These are phyloP conservation scores for Pachyrhynchus sulphureomaculatus DNA, from an alignment of 1,140 invertebrate species.

Conservation along the genomic window DNA sequence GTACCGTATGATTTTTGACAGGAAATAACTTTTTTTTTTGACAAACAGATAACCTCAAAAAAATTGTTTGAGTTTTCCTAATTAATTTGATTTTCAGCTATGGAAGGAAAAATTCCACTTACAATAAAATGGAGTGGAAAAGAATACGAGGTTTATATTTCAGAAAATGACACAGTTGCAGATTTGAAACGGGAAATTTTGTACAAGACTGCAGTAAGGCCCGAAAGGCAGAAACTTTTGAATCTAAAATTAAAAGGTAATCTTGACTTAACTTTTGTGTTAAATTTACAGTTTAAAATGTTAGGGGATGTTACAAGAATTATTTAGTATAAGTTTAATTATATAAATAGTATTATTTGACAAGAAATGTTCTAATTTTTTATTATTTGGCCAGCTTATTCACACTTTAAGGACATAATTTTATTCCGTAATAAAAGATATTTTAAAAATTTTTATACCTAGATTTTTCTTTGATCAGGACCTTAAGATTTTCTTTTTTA, in stretches of 20 bases:
- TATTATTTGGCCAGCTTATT: no score
- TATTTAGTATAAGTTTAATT: no score
- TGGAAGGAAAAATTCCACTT: conserved; percentile 50
- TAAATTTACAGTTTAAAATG: background rate
- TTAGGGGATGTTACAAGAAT: no score
- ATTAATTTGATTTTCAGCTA: conserved; percentile 10
- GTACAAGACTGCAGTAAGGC: conserved; percentile 78
- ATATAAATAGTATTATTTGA: no score
- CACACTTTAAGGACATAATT: no score
- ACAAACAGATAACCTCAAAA: background rate
- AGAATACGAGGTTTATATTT: conserved; percentile 75
- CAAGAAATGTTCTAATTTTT: no score
- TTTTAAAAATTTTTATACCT: no score
- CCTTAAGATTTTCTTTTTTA: no score
- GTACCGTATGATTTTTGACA: background rate
- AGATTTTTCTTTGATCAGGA: no score
- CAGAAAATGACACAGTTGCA: conserved; percentile 70
- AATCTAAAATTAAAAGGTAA: conserved; percentile 90
- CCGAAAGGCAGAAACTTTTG: conserved; percentile 88
- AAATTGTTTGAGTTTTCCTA: background rate
- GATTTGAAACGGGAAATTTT: conserved; percentile 79
- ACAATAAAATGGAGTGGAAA: conserved; percentile 88
- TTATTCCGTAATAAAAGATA: no score
- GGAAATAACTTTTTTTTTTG: background rate
- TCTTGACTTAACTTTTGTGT: background rate